Evolutionary conservation across 1,140 invertebrate species (phyloP), one percentile per base, ranked within the genome.

Genomic region (Camponotus floridanus): DNA sequence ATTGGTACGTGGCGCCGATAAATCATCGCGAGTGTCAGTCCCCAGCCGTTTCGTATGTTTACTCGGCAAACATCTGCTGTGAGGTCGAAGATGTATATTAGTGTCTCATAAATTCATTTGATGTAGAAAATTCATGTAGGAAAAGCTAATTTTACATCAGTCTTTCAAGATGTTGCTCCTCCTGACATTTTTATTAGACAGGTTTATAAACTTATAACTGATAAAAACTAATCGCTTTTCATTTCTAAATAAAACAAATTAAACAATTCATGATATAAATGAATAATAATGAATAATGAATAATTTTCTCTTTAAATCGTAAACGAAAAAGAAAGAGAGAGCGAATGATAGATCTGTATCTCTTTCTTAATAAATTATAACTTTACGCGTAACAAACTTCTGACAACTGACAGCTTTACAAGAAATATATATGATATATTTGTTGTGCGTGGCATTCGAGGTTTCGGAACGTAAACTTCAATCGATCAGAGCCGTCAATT

Each of bases 401-500:
- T 42, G 11, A 67, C 31, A 55, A 21, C 57, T 18, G 45, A 21
- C 15, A 81, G 36, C 61, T 45, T 73, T 21, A 33, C 55, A 59
- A 73, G 18, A 61, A 73, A 59, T 13, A 4, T 33, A 33, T 15
- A 21, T 39, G 7, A 13, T n/a, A 13, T n/a, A 15, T 18, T 45
- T 26, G 31, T 3, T 39, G 26, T 15, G n/a, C 42, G 15, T 9
- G 21, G 6, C 33, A 9, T 21, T 33, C 31, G 18, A 18, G n/a
- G 18, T 33, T 71, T 15, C 45, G 13, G 73, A 39, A 39, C 42
- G 6, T 18, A 33, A 73, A n/a, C 13, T 45, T 36, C 36, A 55
- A 71, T 59, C 36, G 65, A 81, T 73, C 39, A 36, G 55, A 81
- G 18, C 73, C 42, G 55, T 81, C 79, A 81, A 73, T 81, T 81